Base-by-base conservation (phyloP, 2,888 invertebrate genomes). In the Hyalella azteca region DNA sequence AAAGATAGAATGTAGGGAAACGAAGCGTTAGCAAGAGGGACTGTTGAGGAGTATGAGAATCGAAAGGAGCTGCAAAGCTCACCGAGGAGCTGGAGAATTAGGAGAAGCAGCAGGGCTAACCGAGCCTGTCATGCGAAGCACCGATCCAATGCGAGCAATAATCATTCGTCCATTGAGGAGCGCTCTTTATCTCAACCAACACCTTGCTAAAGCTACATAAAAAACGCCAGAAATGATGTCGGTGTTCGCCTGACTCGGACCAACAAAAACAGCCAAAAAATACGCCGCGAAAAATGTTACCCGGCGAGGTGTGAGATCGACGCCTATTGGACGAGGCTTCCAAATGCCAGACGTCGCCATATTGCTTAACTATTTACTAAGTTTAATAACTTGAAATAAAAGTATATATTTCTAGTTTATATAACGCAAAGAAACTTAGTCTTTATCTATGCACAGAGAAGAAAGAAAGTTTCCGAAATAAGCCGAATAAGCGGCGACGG, bases 101-200 rank as follows among this genome's bases (percentile, higher is more conserved):
- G n/a, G n/a, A n/a, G n/a, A n/a, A n/a, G n/a, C n/a, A n/a, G n/a
- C n/a, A 26, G 29, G 54, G 36, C 29, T 66, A 66, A 66, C 66
- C 66, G 32, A 36, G 36, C 22, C 19, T 66, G 66, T 66, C 66
- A 29, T 66, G n/a, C n/a, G 66, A 66, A 66, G 66, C 66, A 36
- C 36, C 66, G 36, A 66, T 66, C 66, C 32, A 66, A 66, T 66
- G 66, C 66, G 19, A 22, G 36, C 66, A 66, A 66, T 66, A 66
- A 66, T 66, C 66, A 66, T 66, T 66, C 66, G 36, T 22, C 66
- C 66, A 66, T 66, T 66, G 36, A 66, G 36, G 66, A 36, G 32
- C 66, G 66, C 66, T 66, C 66, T 66, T 66, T 66, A 66, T 66
- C 66, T 66, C 66, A 66, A 66, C 66, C 66, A 66, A 66, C 66